Evolutionary conservation across 2,888 invertebrate species (phyloP).

Genomic region (Choreutis nemorana): DNA sequence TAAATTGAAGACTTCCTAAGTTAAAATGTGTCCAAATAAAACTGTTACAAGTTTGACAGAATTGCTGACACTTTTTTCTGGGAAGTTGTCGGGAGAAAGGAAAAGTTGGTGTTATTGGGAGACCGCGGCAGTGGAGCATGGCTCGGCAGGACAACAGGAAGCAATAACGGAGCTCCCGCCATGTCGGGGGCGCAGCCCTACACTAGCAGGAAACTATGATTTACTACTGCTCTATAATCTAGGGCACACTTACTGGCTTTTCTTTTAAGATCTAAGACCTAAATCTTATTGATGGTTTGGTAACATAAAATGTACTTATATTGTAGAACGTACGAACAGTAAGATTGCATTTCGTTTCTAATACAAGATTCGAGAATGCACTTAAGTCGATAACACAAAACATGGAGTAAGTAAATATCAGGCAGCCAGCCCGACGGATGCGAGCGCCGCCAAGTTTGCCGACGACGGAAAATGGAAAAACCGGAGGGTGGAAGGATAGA

Average conservation of each 20-base stretch:
- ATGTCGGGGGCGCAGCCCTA: conserved; percentile 18
- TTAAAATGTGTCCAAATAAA: too few relatives aligned
- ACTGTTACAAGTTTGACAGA: too few relatives aligned
- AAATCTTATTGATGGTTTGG: too few relatives aligned
- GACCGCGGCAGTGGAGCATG: conserved; percentile 34
- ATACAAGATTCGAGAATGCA: not conserved
- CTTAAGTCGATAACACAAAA: conserved; percentile 23
- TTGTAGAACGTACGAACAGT: too few relatives aligned
- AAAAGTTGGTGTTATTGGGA: too few relatives aligned
- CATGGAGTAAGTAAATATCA: conserved; percentile 31
- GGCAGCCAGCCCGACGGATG: conserved; percentile 26
- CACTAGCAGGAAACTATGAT: conserved; percentile 53
- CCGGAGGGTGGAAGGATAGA: conserved; percentile 38
- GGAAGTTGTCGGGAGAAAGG: conserved; percentile 3
- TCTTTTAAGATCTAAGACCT: too few relatives aligned
- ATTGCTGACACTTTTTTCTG: too few relatives aligned
- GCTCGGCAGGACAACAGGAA: conserved; percentile 53
- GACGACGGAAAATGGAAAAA: conserved; percentile 49
- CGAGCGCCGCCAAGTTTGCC: conserved; percentile 38
- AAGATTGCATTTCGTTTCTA: too few relatives aligned
- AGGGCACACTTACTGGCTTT: not conserved
- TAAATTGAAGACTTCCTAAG: too few relatives aligned
- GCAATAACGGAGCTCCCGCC: conserved; percentile 51
- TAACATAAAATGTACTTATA: too few relatives aligned
- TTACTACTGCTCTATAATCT: conserved; percentile 30